A percentile compares a stretch with the other conserved stretches of the same genome.
Conservation (phyloP, 2,888 invertebrate genomes). For the Loripinus fragilis region DNA sequence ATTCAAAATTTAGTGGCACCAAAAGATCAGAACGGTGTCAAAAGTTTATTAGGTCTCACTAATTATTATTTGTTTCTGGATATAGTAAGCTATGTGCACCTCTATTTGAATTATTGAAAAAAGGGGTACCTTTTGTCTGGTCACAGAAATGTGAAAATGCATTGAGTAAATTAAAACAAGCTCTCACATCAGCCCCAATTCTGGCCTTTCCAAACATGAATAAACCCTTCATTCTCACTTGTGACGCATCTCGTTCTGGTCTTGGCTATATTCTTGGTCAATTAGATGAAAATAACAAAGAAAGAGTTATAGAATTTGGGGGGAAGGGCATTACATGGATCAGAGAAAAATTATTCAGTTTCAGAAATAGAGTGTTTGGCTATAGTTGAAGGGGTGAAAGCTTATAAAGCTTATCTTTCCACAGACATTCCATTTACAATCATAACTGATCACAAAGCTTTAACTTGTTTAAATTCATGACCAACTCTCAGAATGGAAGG, state of each 20-base stretch:
- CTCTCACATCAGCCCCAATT: slow-evolving; percentile 53
- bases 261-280: slow-evolving; percentile 58
- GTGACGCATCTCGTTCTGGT: slow-evolving; percentile 50
- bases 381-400: slow-evolving; percentile 22
- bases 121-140: slow-evolving; percentile 30
- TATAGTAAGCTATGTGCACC: slow-evolving; percentile 4
- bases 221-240: slow-evolving; percentile 49
- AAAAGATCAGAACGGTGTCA: slow-evolving; percentile 4
- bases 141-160: too few relatives aligned
- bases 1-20: slow-evolving; percentile 5
- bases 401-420: slow-evolving; percentile 23
- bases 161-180: too few relatives aligned
- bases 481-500: slow-evolving; percentile 34
- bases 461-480: too few relatives aligned
- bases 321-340: slow-evolving; percentile 83
- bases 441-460: too few relatives aligned
- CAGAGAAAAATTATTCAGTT: slow-evolving; percentile 38
- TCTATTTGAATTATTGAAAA: slow-evolving; percentile 25
- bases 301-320: slow-evolving; percentile 53
- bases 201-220: slow-evolving; percentile 55
- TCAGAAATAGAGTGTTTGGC: slow-evolving; percentile 27
- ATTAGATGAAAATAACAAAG: slow-evolving; percentile 41
- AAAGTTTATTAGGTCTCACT: neutral
- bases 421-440: too few relatives aligned
- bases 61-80: neutral